Base-by-base conservation (phyloP, 2,888 invertebrate genomes). In the Listrodromus nycthemerus region DNA sequence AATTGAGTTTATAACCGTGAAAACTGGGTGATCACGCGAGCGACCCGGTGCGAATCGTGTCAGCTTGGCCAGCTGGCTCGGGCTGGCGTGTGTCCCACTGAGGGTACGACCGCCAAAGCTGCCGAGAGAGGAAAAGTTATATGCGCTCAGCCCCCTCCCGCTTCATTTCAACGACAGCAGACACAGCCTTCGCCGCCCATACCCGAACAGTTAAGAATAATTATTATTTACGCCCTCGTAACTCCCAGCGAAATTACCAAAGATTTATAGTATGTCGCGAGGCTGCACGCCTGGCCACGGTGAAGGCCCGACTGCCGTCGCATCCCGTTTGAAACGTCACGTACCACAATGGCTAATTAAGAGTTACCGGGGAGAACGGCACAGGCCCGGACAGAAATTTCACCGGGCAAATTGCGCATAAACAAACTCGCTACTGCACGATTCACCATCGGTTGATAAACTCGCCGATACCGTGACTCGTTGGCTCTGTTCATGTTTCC, bases 221-320 rank as follows among this genome's bases (percentile, higher is more conserved):
- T 84, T 84, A 84, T 84, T 84, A 82, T 82, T 85, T 84, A 83
- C 85, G 81, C 74, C 83, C 81, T 80, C 84, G 81, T 85, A 81
- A 85, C 84, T 85, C 81, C 33, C 19, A 48, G 76, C 83, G 83
- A 80, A 77, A 83, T 85, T 75, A 75, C 80, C 33, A 66, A 85
- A 76, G 85, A 85, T 85, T 85, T 85, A 85, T 83, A 61, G 81
- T 63, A 77, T 37, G 81, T 27, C 70, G 77, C 45, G 21, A 70
- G 71, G 55, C 66, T 82, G 81, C 81, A 58, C 65, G 77, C 70
- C 55, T 16, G 24, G 45, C 33, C 33, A 73, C 65, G 55, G 21
- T 67, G 81, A 69, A 70, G 69, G 69, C 69, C 69, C 75, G 75
- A 70, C 70, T 70, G 74, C 50, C 69, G 69, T 66, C 70, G 66